Conservation (phyloP, 2,888 invertebrate genomes). For the Heteropelma amictum region DNA sequence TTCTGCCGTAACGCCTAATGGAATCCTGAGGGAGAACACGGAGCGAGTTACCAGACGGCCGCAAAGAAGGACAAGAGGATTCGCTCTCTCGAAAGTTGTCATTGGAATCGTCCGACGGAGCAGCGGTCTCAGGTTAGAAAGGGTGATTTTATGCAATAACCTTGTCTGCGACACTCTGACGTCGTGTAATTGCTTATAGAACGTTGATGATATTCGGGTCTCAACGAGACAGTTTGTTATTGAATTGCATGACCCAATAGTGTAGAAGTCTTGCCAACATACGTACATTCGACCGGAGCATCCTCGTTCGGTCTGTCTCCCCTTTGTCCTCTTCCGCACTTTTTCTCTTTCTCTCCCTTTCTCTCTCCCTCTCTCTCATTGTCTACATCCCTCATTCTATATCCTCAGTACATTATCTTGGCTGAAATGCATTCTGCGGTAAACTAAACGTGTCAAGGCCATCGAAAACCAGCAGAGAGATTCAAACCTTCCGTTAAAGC, state of each 20-base stretch:
- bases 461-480: slow-evolving; percentile 27
- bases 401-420: no score
- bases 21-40: slow-evolving; percentile 49
- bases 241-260: slow-evolving; percentile 25
- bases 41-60: slow-evolving; percentile 10
- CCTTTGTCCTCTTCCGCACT: background rate
- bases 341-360: background rate
- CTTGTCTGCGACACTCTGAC: slow-evolving; percentile 6
- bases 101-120: slow-evolving; percentile 29
- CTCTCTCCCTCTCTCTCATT: background rate
- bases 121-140: slow-evolving; percentile 19
- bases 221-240: background rate
- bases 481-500: slow-evolving; percentile 33
- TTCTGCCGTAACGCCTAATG: slow-evolving; percentile 58
- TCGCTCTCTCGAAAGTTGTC: slow-evolving; percentile 48
- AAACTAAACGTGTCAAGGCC: slow-evolving; percentile 20
- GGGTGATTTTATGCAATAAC: slow-evolving; percentile 36
- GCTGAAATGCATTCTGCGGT: slow-evolving; percentile 7
- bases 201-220: background rate
- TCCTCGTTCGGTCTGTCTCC: background rate
- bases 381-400: slow-evolving; percentile 10
- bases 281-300: background rate
- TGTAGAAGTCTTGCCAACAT: slow-evolving; percentile 2
- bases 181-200: background rate
- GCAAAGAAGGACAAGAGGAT: slow-evolving; percentile 24